Conservation (phyloP, 2,888 invertebrate species). For the Sarcophaga variegata region DNA sequence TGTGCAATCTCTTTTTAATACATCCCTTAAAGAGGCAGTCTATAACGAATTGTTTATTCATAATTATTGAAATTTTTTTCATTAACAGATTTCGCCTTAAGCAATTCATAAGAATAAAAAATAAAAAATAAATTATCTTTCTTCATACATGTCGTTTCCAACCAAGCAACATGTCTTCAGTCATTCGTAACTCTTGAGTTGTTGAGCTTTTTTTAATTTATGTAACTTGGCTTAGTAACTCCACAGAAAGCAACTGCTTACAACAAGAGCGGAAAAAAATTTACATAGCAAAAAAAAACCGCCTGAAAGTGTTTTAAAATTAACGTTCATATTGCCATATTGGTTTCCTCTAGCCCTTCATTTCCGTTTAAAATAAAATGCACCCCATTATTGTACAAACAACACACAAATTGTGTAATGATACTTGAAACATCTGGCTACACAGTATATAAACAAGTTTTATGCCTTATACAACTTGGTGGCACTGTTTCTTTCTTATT, state of each 20-base stretch:
- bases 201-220: background rate
- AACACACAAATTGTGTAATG: background rate
- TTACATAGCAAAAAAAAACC: background rate
- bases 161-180: constrained; percentile 18
- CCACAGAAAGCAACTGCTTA: background rate
- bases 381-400: background rate
- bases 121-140: background rate
- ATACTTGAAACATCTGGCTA: constrained; percentile 17
- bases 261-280: constrained; percentile 16
- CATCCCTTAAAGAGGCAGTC: too few relatives aligned
- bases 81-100: background rate
- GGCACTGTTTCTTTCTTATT: constrained; percentile 59
- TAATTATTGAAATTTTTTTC: background rate
- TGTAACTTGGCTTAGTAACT: background rate
- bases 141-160: background rate
- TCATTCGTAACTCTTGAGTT: background rate
- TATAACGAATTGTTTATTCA: too few relatives aligned
- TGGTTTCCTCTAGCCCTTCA: background rate
- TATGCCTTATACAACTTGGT: constrained; percentile 1
- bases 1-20: too few relatives aligned
- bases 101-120: background rate
- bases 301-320: background rate
- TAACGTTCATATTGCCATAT: constrained; percentile 16
- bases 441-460: constrained; percentile 27
- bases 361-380: too few relatives aligned